Conservation (phyloP, 2,797 vertebrate species). For the Leptatherina wallacei region DNA sequence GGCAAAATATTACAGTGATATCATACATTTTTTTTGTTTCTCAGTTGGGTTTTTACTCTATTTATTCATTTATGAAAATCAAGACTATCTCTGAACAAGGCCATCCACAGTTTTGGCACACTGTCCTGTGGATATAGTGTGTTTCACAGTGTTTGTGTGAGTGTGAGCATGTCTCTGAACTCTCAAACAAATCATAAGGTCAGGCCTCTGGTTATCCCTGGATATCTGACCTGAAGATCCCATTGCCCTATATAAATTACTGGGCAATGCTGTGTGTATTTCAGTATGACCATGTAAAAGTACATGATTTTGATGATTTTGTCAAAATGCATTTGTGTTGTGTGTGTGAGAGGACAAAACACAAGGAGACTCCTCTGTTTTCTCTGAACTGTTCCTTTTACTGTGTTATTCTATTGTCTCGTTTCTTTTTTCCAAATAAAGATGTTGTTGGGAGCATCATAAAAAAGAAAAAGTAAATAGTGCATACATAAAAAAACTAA, state of each 20-base stretch:
- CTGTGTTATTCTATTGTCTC: background rate
- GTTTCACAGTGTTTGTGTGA: constrained; percentile 19
- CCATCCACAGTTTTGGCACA: background rate
- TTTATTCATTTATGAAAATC: background rate
- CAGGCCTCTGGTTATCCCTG: constrained; percentile 65
- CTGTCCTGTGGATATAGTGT: background rate
- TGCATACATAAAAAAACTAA: background rate
- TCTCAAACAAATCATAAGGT: constrained; percentile 64
- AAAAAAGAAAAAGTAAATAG: background rate
- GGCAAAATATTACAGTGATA: constrained; percentile 6
- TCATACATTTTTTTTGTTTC: background rate
- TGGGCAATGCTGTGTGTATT: constrained; percentile 47
- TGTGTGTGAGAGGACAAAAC: background rate
- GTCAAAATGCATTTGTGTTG: background rate
- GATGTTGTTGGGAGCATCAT: background rate
- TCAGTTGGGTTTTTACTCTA: too few relatives aligned
- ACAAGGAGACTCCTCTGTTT: background rate
- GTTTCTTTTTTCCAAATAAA: background rate
- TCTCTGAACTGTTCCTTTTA: background rate
- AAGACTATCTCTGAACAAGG: background rate
- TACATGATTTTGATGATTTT: constrained; percentile 4
- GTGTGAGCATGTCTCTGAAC: constrained; percentile 37
- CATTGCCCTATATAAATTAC: constrained; percentile 63
- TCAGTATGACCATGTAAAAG: constrained; percentile 28
- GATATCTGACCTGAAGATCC: constrained; percentile 66